A percentile compares a stretch with the other conserved stretches of the same genome.
Evolutionary conservation across 1,140 invertebrate species (phyloP).

Genomic region (Lineus longissimus): DNA sequence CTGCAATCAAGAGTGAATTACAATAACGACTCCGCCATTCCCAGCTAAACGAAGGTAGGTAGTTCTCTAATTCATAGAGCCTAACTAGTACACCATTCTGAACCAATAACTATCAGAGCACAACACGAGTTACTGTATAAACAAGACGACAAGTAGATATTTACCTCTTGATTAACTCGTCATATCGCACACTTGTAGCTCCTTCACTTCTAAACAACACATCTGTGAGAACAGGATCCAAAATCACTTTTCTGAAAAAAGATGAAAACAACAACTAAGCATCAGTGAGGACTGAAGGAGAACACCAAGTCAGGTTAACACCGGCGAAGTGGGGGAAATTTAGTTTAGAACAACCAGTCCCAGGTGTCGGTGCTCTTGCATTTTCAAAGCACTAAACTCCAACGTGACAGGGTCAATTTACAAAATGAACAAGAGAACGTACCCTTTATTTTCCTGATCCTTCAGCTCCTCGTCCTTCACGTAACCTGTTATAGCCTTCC

Average conservation of each 20-base stretch:
- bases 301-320: no score
- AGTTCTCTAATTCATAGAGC: background rate
- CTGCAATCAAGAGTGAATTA: conserved; percentile 48
- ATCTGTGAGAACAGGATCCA: conserved; percentile 56
- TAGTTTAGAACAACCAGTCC: no score
- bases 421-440: background rate
- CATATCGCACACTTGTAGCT: conserved; percentile 59
- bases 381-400: no score
- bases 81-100: no score
- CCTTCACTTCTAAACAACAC: conserved; percentile 46
- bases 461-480: conserved; percentile 71
- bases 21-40: no score
- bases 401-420: no score
- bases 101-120: no score
- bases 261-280: conserved; percentile 13
- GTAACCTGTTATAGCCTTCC: conserved; percentile 71
- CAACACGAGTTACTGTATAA: no score
- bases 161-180: conserved; percentile 63
- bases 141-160: background rate
- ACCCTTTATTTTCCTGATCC: conserved; percentile 51
- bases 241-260: conserved; percentile 56
- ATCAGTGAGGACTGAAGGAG: no score
- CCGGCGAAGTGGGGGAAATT: no score
- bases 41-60: no score
- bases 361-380: no score